Evolutionary conservation across 1,140 invertebrate genomes (phyloP).

Genomic region (Ostrea denselamellosa): DNA sequence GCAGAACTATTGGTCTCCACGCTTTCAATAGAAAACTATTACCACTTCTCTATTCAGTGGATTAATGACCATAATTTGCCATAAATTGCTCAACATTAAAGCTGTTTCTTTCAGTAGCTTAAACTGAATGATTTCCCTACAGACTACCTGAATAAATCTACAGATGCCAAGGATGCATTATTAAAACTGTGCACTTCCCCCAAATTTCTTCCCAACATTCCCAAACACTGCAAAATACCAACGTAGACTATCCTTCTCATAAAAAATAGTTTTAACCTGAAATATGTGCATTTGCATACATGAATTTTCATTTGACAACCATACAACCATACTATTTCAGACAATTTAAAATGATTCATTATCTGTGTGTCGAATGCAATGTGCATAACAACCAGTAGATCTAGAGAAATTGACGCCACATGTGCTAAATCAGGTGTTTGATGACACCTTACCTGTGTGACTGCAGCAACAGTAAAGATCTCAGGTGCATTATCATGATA

Average conservation of each 20-base stretch:
- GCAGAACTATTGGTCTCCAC: neutral
- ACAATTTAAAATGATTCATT: constrained; percentile 22
- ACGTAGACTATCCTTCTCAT: neutral
- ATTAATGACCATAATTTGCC: neutral
- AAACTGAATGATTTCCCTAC: neutral
- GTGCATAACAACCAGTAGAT: constrained; percentile 18
- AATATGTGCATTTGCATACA: neutral
- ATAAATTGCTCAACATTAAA: constrained; percentile 31
- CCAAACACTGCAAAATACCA: neutral
- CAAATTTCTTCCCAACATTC: neutral
- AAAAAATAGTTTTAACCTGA: neutral
- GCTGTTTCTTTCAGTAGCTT: constrained; percentile 13
- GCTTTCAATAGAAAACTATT: neutral
- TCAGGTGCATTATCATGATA: too few relatives aligned
- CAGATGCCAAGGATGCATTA: neutral
- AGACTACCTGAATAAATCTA: constrained; percentile 7
- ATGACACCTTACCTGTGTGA: neutral
- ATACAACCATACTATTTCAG: constrained; percentile 18
- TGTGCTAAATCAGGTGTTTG: neutral
- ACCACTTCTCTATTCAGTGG: neutral
- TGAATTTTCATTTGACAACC: constrained; percentile 27
- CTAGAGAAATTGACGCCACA: neutral
- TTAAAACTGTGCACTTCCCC: neutral
- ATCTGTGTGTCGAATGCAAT: neutral
- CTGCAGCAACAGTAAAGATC: neutral